Evolutionary conservation across 2,113 vertebrate species (phyloP).

Genomic region (Corythoichthys intestinalis): DNA sequence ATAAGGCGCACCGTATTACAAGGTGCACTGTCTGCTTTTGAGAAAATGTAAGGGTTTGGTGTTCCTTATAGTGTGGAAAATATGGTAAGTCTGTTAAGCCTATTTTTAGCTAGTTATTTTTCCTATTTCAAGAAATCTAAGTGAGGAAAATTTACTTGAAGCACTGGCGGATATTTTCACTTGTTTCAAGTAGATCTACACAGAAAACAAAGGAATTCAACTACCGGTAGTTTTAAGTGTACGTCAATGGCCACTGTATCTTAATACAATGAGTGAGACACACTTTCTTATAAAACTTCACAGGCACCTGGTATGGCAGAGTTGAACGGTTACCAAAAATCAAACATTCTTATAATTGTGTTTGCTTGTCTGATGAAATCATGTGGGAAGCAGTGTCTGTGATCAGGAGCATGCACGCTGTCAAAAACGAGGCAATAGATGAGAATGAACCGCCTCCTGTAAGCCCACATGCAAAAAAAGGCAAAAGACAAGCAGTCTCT

Average conservation of each 20-base stretch:
- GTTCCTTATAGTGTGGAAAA: too few species aligned
- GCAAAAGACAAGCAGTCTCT: neutral
- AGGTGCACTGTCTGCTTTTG: too few species aligned
- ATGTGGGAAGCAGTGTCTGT: neutral
- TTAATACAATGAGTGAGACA: neutral
- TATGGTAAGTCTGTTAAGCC: too few species aligned
- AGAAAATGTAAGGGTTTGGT: too few species aligned
- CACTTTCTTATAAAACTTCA: neutral
- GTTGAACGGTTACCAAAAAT: neutral
- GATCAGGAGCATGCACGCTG: neutral
- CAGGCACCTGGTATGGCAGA: neutral
- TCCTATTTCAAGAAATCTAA: too few species aligned
- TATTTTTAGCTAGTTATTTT: too few species aligned
- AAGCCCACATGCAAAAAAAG: neutral
- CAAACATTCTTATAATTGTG: neutral
- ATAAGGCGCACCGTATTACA: too few species aligned
- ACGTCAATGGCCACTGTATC: neutral
- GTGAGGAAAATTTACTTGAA: too few species aligned
- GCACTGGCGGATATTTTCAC: too few species aligned
- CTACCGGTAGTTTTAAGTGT: neutral
- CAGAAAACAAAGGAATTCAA: too few species aligned
- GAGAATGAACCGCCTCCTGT: neutral
- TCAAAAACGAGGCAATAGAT: neutral
- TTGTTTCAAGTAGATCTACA: too few species aligned
- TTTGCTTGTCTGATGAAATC: neutral